These are phyloP conservation scores for Metopolophium dirhodum DNA, from an alignment of 1,140 invertebrate genomes.

Conservation along the genomic window DNA sequence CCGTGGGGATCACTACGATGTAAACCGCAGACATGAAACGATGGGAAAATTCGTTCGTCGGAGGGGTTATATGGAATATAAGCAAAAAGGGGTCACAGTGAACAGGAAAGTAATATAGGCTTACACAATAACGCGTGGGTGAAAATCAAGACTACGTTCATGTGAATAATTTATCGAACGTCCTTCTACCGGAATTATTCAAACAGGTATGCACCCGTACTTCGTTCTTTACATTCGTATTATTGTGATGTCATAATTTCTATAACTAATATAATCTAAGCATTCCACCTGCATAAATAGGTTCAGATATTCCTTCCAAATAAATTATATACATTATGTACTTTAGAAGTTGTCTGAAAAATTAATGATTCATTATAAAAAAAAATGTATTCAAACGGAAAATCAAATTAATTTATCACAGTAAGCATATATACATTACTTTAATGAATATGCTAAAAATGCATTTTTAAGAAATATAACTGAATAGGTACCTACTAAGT, in stretches of 20 bases:
- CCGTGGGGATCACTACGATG: not conserved
- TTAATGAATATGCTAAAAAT: not conserved
- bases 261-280: not conserved
- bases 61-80: not conserved
- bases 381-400: not conserved
- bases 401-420: not conserved
- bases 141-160: conserved; percentile 35
- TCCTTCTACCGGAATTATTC: not conserved
- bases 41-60: not conserved
- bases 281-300: not conserved
- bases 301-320: not conserved
- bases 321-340: not conserved
- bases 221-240: not conserved
- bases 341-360: not conserved
- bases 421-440: not conserved
- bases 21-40: not conserved
- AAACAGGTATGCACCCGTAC: not conserved
- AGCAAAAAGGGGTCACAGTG: not conserved
- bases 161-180: conserved; percentile 46
- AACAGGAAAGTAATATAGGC: not conserved
- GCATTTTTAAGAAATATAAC: not conserved
- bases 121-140: not conserved
- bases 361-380: conserved; percentile 5
- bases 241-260: not conserved
- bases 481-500: too few species aligned